A percentile compares a stretch with the other conserved stretches of the same genome.
Conservation (phyloP, 2,113 vertebrate species). For the Pangasianodon gigas region DNA sequence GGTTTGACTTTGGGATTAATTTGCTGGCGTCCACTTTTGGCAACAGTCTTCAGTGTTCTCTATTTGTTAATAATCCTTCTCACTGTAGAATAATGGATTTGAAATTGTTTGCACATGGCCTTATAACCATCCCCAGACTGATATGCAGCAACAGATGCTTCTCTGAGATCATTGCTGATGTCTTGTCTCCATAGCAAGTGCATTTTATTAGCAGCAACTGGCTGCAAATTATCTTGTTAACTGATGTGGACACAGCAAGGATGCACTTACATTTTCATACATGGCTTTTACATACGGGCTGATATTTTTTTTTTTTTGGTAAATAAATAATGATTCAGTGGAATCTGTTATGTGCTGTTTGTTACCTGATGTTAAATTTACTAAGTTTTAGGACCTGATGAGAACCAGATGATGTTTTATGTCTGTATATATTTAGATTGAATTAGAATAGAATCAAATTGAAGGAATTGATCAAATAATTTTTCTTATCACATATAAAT, state of each 20-base stretch:
- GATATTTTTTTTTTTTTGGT: neutral
- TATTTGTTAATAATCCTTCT: neutral
- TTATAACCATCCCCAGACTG: neutral
- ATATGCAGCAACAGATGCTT: neutral
- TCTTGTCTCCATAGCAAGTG: neutral
- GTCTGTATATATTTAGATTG: neutral
- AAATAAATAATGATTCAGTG: neutral
- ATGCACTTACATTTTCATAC: neutral
- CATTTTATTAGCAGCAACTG: neutral
- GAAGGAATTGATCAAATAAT: neutral
- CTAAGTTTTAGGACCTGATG: neutral
- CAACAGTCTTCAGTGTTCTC: conserved; percentile 1
- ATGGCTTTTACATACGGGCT: neutral
- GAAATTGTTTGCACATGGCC: conserved; percentile 10
- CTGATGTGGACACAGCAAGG: neutral
- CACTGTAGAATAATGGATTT: conserved; percentile 9
- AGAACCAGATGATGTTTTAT: neutral
- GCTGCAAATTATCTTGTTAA: neutral
- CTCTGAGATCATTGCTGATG: neutral
- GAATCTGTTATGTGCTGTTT: neutral
- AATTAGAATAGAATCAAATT: neutral
- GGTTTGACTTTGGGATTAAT: neutral
- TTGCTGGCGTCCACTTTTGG: neutral
- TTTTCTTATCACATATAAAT: neutral
- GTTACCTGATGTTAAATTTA: neutral